Percentiles rank a stretch among this genome's conserved stretches.
Conservation (phyloP, 1,140 invertebrate genomes). For the Gyrodactylus salaris region DNA sequence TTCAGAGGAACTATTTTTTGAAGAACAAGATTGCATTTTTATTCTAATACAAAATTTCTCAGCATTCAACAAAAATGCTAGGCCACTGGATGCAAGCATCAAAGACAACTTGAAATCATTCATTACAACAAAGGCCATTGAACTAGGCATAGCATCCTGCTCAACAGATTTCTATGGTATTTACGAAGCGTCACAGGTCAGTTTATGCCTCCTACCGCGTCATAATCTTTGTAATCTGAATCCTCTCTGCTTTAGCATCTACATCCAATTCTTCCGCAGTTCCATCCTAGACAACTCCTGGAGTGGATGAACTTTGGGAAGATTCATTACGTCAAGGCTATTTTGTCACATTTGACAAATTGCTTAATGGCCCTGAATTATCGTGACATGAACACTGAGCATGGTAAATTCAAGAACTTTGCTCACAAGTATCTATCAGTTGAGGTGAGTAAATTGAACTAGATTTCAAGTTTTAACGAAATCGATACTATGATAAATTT, state of each 20-base stretch:
- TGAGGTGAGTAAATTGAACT: too few species aligned
- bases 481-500: too few species aligned
- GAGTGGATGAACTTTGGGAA: slow-evolving; percentile 92
- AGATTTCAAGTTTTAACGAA: too few species aligned
- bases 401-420: too few species aligned
- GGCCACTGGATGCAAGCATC: too few species aligned
- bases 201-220: background rate
- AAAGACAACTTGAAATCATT: too few species aligned
- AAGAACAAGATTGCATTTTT: too few species aligned
- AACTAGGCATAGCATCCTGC: background rate
- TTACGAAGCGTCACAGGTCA: background rate
- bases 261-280: slow-evolving; percentile 77
- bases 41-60: too few species aligned
- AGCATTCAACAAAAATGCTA: too few species aligned
- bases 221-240: background rate
- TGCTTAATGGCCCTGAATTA: slow-evolving; percentile 14
- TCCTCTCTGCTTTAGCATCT: background rate
- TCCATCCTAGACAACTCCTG: slow-evolving; percentile 91
- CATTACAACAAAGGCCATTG: background rate
- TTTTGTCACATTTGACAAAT: slow-evolving; percentile 66
- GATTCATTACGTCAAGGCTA: slow-evolving; percentile 80
- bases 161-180: background rate
- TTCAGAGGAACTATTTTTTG: too few species aligned
- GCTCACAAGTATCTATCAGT: too few species aligned
- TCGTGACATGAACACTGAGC: too few species aligned